Percentiles rank a stretch among this genome's conserved stretches.
These are phyloP conservation scores for Antechinus flavipes DNA, from an alignment of 2,113 vertebrate species.

Conservation along the genomic window DNA sequence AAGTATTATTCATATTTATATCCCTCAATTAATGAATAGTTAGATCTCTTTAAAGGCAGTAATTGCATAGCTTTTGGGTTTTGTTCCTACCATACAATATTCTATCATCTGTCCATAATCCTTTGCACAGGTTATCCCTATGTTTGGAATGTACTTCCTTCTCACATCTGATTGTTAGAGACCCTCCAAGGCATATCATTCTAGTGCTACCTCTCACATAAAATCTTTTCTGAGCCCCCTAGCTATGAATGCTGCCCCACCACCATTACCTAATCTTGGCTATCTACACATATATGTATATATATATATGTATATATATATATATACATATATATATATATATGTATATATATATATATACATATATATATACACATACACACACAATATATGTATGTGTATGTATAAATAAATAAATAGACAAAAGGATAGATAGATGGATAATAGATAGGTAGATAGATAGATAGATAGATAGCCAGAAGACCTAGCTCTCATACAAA, in stretches of 20 bases:
- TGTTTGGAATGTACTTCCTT: neutral
- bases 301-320: neutral
- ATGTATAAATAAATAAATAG: neutral
- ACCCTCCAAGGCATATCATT: neutral
- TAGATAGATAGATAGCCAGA: neutral
- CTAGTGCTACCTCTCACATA: neutral
- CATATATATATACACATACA: neutral
- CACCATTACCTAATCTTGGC: too few relatives aligned
- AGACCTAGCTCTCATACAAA: neutral
- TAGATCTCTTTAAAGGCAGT: neutral
- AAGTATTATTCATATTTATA: neutral
- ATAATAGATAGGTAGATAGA: neutral
- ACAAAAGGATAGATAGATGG: neutral
- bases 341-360: fast-evolving
- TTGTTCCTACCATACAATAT: neutral
- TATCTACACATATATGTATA: neutral
- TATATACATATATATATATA: neutral
- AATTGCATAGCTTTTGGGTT: neutral
- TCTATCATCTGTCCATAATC: neutral
- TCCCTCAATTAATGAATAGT: neutral
- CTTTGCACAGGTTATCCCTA: neutral
- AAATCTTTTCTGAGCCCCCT: neutral
- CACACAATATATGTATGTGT: neutral
- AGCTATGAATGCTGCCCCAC: neutral
- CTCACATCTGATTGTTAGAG: neutral